Evolutionary conservation across 2,113 vertebrate genomes (phyloP), one percentile per base, ranked within the genome.

Genomic region (Anguilla rostrata): DNA sequence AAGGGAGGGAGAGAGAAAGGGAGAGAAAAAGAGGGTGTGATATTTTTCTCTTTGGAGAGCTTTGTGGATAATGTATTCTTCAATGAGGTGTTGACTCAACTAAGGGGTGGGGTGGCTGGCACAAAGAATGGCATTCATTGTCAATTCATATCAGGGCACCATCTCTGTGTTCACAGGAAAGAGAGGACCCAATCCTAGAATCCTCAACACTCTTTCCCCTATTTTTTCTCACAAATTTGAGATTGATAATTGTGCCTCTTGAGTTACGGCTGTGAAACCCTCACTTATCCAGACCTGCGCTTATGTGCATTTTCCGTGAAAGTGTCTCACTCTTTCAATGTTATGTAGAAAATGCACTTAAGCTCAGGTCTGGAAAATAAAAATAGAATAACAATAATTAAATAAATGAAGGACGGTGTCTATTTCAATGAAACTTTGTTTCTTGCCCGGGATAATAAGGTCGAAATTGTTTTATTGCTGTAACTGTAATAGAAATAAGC

Each of bases 61-160:
- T 56, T 15, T 11, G 8, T 39, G 82, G 9, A 7, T n/a, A 83
- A 83, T 22, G 26, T 29, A 39, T 57, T n/a, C n/a, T 83, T 83
- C 49, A 83, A 5, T 57, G 40, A 81, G 80, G 40, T 41, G 18
- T 81, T 46, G 80, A 46, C 12, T 81, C 18, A 22, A 12, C 80
- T 41, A 5, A 34, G 80, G 41, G 41, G 80, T n/a, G 39, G 39
- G 79, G 40, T 34, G 79, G 18, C 15, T 18, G 43, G 43, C 43
- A 46, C 43, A 46, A 46, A 46, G 4, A 0, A 46, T 46, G 91
- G 90, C 85, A 88, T 91, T 92, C 89, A 92, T 66, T 88, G 87
- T 88, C 86, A 88, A 92, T 94, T 90, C 88, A 88, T 90, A 86
- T 92, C 92, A 92, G 20, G 8, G 90, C 43, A 46, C 8, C 43